Evolutionary conservation across 2,113 vertebrate species (phyloP).

Genomic region (Xiphorhynchus elegans): DNA sequence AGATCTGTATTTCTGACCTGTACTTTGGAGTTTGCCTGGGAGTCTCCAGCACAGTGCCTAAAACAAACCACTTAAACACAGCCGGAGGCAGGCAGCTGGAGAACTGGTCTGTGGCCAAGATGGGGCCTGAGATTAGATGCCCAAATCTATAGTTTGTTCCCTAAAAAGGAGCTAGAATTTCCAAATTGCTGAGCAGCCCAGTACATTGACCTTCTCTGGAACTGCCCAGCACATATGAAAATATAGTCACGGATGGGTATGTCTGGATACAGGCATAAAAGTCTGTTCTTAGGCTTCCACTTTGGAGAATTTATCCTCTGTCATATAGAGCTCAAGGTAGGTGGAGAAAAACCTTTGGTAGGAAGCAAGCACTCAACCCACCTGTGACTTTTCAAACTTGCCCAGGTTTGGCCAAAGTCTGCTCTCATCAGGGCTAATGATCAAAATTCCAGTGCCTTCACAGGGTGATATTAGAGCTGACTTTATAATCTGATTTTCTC

Average conservation of each 20-base stretch:
- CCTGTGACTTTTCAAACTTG: background rate
- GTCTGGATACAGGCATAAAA: background rate
- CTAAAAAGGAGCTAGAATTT: background rate
- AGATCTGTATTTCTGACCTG: constrained; percentile 27
- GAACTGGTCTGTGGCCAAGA: background rate
- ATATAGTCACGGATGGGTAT: background rate
- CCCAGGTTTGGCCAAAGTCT: background rate
- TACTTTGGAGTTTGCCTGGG: background rate
- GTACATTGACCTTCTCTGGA: background rate
- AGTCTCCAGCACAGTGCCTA: background rate
- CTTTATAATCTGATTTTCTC: background rate
- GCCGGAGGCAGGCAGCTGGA: background rate
- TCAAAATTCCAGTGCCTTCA: background rate
- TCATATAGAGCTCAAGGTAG: background rate
- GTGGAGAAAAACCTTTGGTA: background rate
- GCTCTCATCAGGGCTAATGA: background rate
- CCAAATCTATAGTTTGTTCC: background rate
- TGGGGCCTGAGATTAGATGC: background rate
- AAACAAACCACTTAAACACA: background rate
- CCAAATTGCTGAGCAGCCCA: background rate
- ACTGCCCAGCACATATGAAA: background rate
- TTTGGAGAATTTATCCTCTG: background rate
- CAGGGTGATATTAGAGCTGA: background rate
- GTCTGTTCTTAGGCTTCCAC: background rate
- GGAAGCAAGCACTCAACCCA: background rate